Base-by-base conservation (phyloP, 2,888 invertebrate genomes). In the Tortricodes alternella region DNA sequence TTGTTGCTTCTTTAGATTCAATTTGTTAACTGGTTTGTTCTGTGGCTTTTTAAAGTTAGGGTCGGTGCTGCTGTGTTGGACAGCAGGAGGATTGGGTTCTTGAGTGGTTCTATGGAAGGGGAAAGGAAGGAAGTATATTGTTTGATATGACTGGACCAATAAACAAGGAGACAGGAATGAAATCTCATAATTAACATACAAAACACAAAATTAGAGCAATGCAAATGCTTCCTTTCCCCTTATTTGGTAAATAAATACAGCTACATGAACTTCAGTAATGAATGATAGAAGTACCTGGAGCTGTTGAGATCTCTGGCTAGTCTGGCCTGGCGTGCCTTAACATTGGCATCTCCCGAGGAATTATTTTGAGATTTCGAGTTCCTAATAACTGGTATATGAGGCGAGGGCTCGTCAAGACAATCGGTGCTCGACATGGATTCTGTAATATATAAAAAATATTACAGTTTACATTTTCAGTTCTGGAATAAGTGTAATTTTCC, bases 101-200 rank as follows among this genome's bases (percentile, higher is more conserved):
- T 82, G 78, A 62, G 65, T 59, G 62, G 72, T 73, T 83, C 90
- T 90, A 89, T 43, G 73, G 75, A 73, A 84, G 78, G 74, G 89
- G 86, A 88, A 88, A 89, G 89, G 89, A 88, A 85, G 88, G 85
- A 65, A 64, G 58, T 58, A 67, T 62, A 68, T 50, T 57, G 60
- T 58, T 44, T 56, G 44, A 59, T 57, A 58, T 44, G 53, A 64
- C 48, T 65, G 61, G 37, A 32, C 9, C 13, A 67, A 80, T 88
- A 90, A 90, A 90, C 83, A 89, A 90, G 90, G 89, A 89, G 89
- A 81, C 79, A 89, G 89, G 90, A 90, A 81, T 68, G 67, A 65
- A 61, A 58, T 61, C 60, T 53, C 60, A 27, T 59, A 50, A 50
- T 62, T 58, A 48, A 39, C 48, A 49, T 43, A 37, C 32, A 50